Percentiles rank a stretch among this genome's conserved stretches.
These are phyloP conservation scores for Ericerus pela DNA, from an alignment of 1,140 invertebrate species.

Conservation along the genomic window DNA sequence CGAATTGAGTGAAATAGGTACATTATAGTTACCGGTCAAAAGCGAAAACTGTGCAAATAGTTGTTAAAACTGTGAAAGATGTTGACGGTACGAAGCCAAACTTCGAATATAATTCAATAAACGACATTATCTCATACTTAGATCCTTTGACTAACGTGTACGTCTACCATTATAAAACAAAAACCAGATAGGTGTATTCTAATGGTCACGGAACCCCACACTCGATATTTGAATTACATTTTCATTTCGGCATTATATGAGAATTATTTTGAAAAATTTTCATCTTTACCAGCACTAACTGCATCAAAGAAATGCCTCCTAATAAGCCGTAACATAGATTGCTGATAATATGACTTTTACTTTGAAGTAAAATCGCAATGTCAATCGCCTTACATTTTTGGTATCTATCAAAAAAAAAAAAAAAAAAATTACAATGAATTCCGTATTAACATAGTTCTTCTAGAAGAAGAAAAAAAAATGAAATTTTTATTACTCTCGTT, in stretches of 20 bases:
- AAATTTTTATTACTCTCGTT: neutral
- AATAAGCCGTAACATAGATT: constrained; percentile 3
- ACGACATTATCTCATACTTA: neutral
- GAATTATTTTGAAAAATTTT: neutral
- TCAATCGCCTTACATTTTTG: neutral
- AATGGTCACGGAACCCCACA: neutral
- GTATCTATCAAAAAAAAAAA: neutral
- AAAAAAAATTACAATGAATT: neutral
- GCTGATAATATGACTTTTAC: neutral
- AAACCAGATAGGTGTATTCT: neutral
- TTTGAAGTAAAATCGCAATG: neutral
- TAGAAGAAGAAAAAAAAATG: neutral
- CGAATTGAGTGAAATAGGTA: neutral
- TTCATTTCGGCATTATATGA: neutral
- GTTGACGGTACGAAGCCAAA: neutral
- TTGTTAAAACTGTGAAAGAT: neutral
- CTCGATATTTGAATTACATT: neutral
- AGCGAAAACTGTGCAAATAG: neutral
- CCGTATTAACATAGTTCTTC: neutral
- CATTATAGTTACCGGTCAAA: neutral
- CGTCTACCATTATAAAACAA: neutral
- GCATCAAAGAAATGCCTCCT: neutral
- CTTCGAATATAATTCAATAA: constrained; percentile 3
- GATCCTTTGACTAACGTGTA: constrained; percentile 8
- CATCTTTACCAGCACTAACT: neutral